phyloP scores from a whole-genome alignment of 2,888 invertebrate genomes.

The Gnatocerus cornutus region DNA sequence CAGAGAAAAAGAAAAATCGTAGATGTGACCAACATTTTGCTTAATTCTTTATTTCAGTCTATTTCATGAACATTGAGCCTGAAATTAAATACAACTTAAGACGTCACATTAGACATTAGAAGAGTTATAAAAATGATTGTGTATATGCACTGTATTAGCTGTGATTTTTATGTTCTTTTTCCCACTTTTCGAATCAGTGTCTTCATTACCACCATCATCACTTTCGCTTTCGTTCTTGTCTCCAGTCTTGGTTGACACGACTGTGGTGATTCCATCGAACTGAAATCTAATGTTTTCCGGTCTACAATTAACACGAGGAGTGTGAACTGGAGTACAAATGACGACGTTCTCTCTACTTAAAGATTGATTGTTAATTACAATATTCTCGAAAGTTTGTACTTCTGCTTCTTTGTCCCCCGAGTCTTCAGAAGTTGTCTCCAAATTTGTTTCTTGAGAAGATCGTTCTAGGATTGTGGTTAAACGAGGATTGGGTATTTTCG shows the following conservation, averaged over 20 bases:
- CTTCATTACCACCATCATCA: constrained; percentile 17
- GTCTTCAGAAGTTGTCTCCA: constrained; percentile 14
- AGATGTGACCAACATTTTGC: no score
- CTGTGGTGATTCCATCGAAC: constrained; percentile 22
- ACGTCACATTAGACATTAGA: background rate
- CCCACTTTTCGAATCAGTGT: constrained; percentile 7
- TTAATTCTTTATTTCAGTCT: no score
- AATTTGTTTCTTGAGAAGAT: background rate
- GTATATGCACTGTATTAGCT: constrained; percentile 50
- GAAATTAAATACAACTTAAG: no score
- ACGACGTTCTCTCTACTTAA: background rate
- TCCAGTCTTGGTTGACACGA: background rate
- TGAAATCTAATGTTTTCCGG: constrained; percentile 13
- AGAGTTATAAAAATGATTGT: constrained; percentile 51
- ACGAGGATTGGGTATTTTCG: constrained; percentile 4
- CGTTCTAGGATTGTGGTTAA: constrained; percentile 5
- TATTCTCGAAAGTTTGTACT: constrained; percentile 2
- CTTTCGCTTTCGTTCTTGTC: background rate
- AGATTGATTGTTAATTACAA: background rate
- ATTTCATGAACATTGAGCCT: no score
- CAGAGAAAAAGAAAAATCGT: no score
- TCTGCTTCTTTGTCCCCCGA: background rate
- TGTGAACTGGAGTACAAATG: constrained; percentile 2
- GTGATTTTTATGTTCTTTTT: constrained; percentile 47
- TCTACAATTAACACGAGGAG: background rate